These are phyloP conservation scores for Selenia dentaria DNA, from an alignment of 2,888 invertebrate genomes.

Conservation along the genomic window DNA sequence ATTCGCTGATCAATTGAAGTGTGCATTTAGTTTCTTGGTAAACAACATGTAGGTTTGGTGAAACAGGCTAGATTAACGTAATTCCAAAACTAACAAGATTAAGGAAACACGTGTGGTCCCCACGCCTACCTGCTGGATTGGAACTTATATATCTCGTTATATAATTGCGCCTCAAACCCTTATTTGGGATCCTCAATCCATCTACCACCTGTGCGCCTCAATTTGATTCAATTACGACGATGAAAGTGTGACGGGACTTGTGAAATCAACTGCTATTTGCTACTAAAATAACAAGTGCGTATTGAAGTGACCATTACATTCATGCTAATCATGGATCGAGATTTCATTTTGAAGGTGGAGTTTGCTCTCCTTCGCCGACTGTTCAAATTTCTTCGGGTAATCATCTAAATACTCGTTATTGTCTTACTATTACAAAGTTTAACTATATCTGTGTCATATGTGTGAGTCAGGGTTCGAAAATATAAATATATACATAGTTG, in stretches of 20 bases:
- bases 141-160: too few relatives aligned
- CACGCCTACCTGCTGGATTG: too few relatives aligned
- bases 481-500: too few relatives aligned
- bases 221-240: constrained; percentile 33
- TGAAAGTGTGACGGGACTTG: constrained; percentile 67
- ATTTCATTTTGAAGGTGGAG: constrained; percentile 52
- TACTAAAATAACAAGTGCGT: constrained; percentile 37
- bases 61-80: too few relatives aligned
- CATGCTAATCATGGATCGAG: constrained; percentile 39
- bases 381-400: constrained; percentile 62
- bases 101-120: background rate
- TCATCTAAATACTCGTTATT: constrained; percentile 12
- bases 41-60: too few relatives aligned
- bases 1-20: too few relatives aligned
- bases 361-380: constrained; percentile 52
- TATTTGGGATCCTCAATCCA: constrained; percentile 42
- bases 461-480: too few relatives aligned
- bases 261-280: constrained; percentile 52
- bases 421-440: background rate
- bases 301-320: constrained; percentile 24
- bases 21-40: too few relatives aligned
- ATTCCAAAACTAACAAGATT: constrained; percentile 21
- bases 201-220: constrained; percentile 33
- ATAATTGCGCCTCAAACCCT: constrained; percentile 35
- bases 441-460: too few relatives aligned